Evolutionary conservation across 1,140 invertebrate species (phyloP).

Genomic region (Augochlora pura): DNA sequence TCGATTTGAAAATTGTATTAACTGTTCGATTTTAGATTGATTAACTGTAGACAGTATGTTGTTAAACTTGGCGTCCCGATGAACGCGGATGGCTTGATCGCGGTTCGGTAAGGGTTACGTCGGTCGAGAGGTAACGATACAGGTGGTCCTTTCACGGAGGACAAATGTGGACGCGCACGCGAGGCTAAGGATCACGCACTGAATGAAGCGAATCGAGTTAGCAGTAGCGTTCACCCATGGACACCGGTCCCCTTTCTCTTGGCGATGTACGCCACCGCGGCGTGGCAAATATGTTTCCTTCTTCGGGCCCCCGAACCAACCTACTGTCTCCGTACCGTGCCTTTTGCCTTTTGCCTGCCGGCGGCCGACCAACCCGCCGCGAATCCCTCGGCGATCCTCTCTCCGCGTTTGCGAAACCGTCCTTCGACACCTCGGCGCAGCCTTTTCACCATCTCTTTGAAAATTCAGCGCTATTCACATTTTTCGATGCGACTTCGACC

Average conservation of each 20-base stretch:
- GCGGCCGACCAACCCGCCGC: too few relatives aligned
- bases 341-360: neutral
- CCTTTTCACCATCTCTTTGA: too few relatives aligned
- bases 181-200: conserved; percentile 73
- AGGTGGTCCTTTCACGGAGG: neutral
- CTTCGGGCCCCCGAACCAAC: conserved; percentile 20
- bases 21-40: neutral
- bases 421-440: too few relatives aligned
- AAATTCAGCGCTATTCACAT: too few relatives aligned
- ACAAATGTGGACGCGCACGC: conserved; percentile 41
- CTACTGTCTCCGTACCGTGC: neutral
- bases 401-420: neutral
- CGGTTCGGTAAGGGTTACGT: neutral
- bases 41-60: too few relatives aligned
- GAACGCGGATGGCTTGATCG: too few relatives aligned
- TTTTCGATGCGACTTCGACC: too few relatives aligned
- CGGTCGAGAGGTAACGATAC: neutral
- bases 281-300: conserved; percentile 66
- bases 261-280: conserved; percentile 51
- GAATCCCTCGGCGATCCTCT: too few relatives aligned
- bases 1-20: too few relatives aligned
- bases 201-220: conserved; percentile 73
- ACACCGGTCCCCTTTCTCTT: conserved; percentile 72
- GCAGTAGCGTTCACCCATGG: conserved; percentile 37
- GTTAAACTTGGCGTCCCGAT: too few relatives aligned